Conservation (phyloP, 2,797 vertebrate genomes). For the Manis javanica region DNA sequence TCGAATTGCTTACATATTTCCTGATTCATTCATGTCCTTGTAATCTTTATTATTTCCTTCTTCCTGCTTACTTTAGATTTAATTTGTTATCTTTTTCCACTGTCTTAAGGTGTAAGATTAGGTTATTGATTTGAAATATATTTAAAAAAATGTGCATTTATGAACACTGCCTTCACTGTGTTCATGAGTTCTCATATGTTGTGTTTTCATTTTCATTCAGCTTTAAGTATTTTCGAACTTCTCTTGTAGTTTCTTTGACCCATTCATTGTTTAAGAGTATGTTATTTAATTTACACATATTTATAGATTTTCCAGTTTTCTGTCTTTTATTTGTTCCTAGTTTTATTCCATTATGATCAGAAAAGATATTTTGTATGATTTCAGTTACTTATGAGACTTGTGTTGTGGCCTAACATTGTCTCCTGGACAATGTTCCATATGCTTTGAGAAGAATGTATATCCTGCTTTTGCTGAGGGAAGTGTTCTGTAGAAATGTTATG, state of each 20-base stretch:
- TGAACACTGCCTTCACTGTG: neutral
- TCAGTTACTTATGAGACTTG: neutral
- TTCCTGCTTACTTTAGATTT: slow-evolving; percentile 4
- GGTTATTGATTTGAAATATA: neutral
- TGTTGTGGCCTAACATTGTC: neutral
- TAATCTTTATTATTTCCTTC: slow-evolving; percentile 14
- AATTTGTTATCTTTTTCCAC: neutral
- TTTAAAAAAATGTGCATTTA: neutral
- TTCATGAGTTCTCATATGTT: neutral
- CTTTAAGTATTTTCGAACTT: neutral
- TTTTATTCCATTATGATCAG: neutral
- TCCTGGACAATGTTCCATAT: neutral
- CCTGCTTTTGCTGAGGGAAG: neutral
- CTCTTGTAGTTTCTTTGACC: neutral
- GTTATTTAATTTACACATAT: neutral
- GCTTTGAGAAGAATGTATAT: neutral
- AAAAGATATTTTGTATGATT: neutral
- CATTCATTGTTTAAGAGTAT: neutral
- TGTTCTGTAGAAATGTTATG: neutral
- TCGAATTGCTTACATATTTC: neutral
- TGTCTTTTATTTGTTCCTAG: neutral
- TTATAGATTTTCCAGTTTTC: neutral
- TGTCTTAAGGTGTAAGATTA: neutral
- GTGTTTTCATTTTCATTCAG: slow-evolving; percentile 1
- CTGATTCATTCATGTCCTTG: neutral